phyloP scores from a whole-genome alignment of 1,140 invertebrate species.

The Leucophenga varia region DNA sequence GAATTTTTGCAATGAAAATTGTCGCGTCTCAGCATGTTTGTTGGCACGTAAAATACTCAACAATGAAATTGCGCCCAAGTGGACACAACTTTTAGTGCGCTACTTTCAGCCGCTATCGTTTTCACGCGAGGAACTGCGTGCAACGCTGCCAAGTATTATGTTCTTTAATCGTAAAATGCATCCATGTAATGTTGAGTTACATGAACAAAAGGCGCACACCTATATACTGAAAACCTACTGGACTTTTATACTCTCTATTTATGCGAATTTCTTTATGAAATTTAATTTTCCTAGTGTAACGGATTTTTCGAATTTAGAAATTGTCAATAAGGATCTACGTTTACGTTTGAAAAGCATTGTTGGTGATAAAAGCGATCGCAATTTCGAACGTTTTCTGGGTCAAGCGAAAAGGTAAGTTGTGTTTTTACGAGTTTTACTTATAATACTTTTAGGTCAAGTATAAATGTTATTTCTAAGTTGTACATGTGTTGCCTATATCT shows the following conservation, averaged over 20 bases:
- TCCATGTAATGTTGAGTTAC: constrained; percentile 42
- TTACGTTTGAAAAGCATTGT: constrained; percentile 36
- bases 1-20: constrained; percentile 45
- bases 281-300: constrained; percentile 33
- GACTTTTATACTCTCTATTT: constrained; percentile 51
- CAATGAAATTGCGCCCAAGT: constrained; percentile 43
- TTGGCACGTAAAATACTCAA: constrained; percentile 47
- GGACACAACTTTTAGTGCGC: constrained; percentile 42
- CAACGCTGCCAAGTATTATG: constrained; percentile 47
- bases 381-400: constrained; percentile 46
- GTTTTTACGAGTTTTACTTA: too few relatives aligned
- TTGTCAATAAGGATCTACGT: constrained; percentile 40
- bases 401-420: constrained; percentile 42
- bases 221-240: constrained; percentile 55
- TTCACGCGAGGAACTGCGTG: constrained; percentile 42
- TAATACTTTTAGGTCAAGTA: too few relatives aligned
- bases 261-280: constrained; percentile 51
- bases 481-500: too few relatives aligned
- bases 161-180: constrained; percentile 51
- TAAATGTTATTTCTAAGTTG: too few relatives aligned
- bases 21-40: constrained; percentile 41
- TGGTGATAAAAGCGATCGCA: constrained; percentile 44
- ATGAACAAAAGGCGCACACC: constrained; percentile 44
- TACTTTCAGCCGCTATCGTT: constrained; percentile 51
- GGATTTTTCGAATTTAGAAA: constrained; percentile 37